These are phyloP conservation scores for Octodon degus DNA, from an alignment of 2,113 vertebrate species.

Conservation along the genomic window DNA sequence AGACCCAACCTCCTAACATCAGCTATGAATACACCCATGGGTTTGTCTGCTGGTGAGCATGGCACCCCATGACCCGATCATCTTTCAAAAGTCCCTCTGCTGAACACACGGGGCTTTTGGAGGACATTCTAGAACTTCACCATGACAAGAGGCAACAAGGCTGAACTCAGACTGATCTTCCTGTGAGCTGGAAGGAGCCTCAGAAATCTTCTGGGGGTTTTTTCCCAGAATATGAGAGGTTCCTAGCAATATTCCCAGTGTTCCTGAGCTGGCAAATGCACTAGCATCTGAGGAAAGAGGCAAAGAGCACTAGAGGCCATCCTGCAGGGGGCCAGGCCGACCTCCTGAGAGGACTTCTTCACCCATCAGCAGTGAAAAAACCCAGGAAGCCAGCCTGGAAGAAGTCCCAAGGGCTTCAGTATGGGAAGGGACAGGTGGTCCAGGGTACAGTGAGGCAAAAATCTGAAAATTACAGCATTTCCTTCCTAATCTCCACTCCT, in stretches of 20 bases:
- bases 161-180: not conserved
- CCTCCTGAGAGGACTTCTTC: not conserved
- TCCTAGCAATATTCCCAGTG: not conserved
- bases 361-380: not conserved
- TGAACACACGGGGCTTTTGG: not conserved
- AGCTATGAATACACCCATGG: not conserved
- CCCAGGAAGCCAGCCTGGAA: not conserved
- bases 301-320: accelerated
- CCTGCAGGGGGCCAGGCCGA: not conserved
- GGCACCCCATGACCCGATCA: not conserved
- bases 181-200: not conserved
- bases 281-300: not conserved
- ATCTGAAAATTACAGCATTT: not conserved
- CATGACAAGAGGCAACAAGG: not conserved
- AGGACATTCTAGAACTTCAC: not conserved
- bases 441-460: not conserved
- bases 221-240: not conserved
- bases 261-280: not conserved
- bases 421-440: not conserved
- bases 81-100: not conserved
- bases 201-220: not conserved
- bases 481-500: not conserved
- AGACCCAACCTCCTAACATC: not conserved
- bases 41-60: not conserved
- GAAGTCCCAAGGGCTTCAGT: not conserved